Percentiles rank a stretch among this genome's conserved stretches.
These are phyloP conservation scores for Lepidurus arcticus DNA, from an alignment of 1,140 invertebrate genomes.

Conservation along the genomic window DNA sequence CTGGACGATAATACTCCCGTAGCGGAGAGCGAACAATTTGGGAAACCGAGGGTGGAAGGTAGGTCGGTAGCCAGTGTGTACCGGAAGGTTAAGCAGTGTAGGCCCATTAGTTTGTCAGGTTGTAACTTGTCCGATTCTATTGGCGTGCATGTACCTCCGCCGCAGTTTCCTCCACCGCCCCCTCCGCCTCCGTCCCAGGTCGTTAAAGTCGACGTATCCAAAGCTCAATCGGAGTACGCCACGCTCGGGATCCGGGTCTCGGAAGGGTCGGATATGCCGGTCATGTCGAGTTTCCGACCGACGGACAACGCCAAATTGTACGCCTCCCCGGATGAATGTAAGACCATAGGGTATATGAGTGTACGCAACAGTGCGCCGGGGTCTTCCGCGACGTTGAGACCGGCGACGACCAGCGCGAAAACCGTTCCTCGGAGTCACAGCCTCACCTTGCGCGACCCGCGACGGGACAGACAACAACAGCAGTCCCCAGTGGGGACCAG, in stretches of 20 bases:
- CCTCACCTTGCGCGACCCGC: conserved; percentile 37
- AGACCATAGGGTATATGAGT: conserved; percentile 65
- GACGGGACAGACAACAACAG: conserved; percentile 25
- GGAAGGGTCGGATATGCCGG: conserved; percentile 32
- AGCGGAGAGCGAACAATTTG: conserved; percentile 28
- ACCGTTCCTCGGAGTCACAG: conserved; percentile 47
- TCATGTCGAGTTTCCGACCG: conserved; percentile 73
- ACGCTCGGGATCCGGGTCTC: conserved; percentile 36
- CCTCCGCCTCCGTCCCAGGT: conserved; percentile 52
- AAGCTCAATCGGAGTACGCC: conserved; percentile 43
- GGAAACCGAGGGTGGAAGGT: conserved; percentile 4
- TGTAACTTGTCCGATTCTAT: not conserved
- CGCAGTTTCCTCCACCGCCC: conserved; percentile 34
- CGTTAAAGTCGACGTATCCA: conserved; percentile 61
- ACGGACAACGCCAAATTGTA: conserved; percentile 77
- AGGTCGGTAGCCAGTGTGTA: conserved; percentile 33
- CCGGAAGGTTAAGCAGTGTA: conserved; percentile 39
- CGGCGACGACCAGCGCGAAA: conserved; percentile 33
- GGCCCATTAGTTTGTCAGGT: conserved; percentile 36
- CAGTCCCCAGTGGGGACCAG: not conserved
- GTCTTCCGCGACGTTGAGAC: conserved; percentile 45
- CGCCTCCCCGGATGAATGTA: conserved; percentile 76
- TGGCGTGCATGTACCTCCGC: conserved; percentile 36
- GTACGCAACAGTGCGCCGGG: conserved; percentile 44
- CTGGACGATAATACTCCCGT: conserved; percentile 5